phyloP scores from a whole-genome alignment of 1,140 invertebrate species.

The Sogatella furcifera region DNA sequence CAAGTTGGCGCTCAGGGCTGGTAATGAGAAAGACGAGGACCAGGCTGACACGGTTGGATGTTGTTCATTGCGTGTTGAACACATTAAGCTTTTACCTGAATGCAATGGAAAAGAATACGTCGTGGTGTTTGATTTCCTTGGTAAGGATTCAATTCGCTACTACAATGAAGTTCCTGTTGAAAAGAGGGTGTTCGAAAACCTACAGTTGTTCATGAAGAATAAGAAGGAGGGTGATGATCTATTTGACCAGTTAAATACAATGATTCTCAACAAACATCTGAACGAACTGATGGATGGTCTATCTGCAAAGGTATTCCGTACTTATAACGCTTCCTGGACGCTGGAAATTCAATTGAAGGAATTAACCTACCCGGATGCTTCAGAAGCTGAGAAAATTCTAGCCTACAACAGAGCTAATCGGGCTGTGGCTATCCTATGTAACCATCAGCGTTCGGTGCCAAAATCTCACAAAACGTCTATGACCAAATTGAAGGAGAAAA shows the following conservation, averaged over 20 bases:
- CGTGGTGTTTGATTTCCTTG: conserved; percentile 97
- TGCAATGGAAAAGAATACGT: conserved; percentile 80
- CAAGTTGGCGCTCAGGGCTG: conserved; percentile 93
- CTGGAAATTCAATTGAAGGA: conserved; percentile 91
- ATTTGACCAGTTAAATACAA: conserved; percentile 95
- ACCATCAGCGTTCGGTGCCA: conserved; percentile 96
- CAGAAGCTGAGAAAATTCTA: conserved; percentile 76
- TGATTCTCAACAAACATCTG: conserved; percentile 94
- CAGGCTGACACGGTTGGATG: conserved; percentile 99
- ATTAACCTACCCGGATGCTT: conserved; percentile 74
- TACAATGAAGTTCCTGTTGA: conserved; percentile 96
- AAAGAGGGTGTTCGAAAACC: conserved; percentile 96
- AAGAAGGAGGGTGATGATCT: conserved; percentile 93
- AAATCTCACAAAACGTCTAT: conserved; percentile 97
- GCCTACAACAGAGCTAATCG: conserved; percentile 97
- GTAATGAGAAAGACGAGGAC: conserved; percentile 99
- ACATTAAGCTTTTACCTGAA: conserved; percentile 83
- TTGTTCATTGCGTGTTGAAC: conserved; percentile 96
- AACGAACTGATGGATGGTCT: conserved; percentile 96
- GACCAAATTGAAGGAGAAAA: conserved; percentile 96
- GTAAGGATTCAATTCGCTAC: conserved; percentile 92
- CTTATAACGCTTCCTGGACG: conserved; percentile 97
- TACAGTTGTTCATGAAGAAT: conserved; percentile 95
- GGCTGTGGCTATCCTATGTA: conserved; percentile 96
- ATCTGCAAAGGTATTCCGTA: conserved; percentile 99